Base-by-base conservation (phyloP, 1,140 invertebrate genomes). In the Eueides isabella region DNA sequence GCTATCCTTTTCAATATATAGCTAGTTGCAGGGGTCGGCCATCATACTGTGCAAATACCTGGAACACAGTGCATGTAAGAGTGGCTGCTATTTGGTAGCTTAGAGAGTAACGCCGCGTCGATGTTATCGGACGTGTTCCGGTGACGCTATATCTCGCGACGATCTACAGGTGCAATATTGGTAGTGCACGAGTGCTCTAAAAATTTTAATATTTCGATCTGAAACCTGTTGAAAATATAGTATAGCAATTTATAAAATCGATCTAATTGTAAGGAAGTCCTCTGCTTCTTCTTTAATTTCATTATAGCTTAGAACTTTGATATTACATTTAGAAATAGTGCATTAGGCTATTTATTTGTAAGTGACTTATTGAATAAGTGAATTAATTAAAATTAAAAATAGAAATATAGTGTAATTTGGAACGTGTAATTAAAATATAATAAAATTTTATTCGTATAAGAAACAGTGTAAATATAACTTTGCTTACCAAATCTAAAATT, bases 151-250 rank as follows among this genome's bases (percentile, higher is more conserved):
- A 70, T 14, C 64, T 33, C 48, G 61, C 14, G 62, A 33, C 55
- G 67, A 73, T 73, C 76, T 74, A 77, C 75, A 74, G 69, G 76
- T 78, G 69, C 72, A 71, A 67, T 44, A 67, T 75, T 12, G 61
- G n/a, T 11, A 23, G n/a, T 55, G 48, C 9, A 38, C 35, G 5
- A 26, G 19, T 55, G 19, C 23, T 55, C 19, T 14, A 19, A 16
- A 5, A 61, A 29, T 41, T 26, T 23, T 44, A 12, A 65, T 16
- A 63, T 75, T 71, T 63, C 65, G 11, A 23, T 4, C 33, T 38
- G 5, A 16, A 38, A 44, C 55, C 48, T 77, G 73, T 77, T 81
- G 63, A 72, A 48, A 74, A 72, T 74, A 74, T 72, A 71, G 64
- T 75, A 74, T 72, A 71, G 64, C 74, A 72, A 72, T 81, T 77